Percentiles rank a stretch among this genome's conserved stretches.
Conservation (phyloP, 2,113 vertebrate species). For the Anoplopoma fimbria region DNA sequence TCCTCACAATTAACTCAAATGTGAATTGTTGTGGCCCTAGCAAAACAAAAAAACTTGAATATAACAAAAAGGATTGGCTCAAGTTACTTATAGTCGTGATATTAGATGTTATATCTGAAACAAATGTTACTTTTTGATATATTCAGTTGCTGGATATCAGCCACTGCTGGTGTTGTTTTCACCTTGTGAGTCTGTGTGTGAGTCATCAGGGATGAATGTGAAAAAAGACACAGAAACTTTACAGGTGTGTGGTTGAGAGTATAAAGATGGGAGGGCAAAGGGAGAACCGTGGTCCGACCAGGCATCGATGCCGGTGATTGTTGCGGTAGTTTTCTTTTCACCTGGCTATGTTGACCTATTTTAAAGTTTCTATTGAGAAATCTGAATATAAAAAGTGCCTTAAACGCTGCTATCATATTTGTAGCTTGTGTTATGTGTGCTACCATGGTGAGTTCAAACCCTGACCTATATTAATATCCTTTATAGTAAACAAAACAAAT, state of each 20-base stretch:
- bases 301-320: neutral
- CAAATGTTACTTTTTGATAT: neutral
- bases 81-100: neutral
- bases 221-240: too few species aligned
- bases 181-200: neutral
- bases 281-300: neutral
- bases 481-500: neutral
- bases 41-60: neutral
- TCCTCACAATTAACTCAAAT: neutral
- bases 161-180: neutral
- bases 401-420: neutral
- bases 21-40: neutral
- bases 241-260: neutral
- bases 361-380: neutral
- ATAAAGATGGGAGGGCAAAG: neutral
- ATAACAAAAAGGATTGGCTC: neutral
- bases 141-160: neutral
- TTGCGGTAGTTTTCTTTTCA: neutral
- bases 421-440: neutral
- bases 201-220: too few species aligned
- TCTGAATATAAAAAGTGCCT: neutral
- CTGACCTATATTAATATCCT: slow-evolving; percentile 10
- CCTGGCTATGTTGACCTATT: neutral
- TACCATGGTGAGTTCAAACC: neutral
- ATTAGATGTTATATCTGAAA: neutral